Evolutionary conservation across 2,113 vertebrate genomes (phyloP).

Genomic region (Onychostoma macrolepis): DNA sequence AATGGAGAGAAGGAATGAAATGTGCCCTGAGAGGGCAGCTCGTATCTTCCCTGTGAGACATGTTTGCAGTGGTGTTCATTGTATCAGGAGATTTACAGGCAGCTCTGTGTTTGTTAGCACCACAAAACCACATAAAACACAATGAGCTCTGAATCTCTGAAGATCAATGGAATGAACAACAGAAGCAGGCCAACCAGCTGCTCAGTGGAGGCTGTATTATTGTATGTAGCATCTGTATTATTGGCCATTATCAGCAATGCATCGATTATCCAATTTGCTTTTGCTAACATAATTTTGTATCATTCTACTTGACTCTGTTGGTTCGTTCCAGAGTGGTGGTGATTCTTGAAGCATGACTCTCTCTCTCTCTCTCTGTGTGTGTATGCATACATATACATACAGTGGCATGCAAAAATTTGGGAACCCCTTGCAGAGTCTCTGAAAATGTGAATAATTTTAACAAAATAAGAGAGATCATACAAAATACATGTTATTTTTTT

Average conservation of each 20-base stretch:
- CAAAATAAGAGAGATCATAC: too few relatives aligned
- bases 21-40: slow-evolving; percentile 28
- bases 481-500: too few relatives aligned
- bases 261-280: neutral
- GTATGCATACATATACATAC: too few relatives aligned
- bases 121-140: slow-evolving; percentile 54
- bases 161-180: neutral
- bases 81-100: slow-evolving; percentile 69
- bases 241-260: neutral
- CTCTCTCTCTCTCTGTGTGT: too few relatives aligned
- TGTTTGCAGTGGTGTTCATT: slow-evolving; percentile 51
- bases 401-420: too few relatives aligned
- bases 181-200: slow-evolving; percentile 37
- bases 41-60: slow-evolving; percentile 36
- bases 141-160: slow-evolving; percentile 64
- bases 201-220: neutral
- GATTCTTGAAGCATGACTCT: neutral
- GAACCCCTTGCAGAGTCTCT: too few relatives aligned
- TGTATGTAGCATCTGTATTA: neutral
- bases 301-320: neutral
- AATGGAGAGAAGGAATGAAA: slow-evolving; percentile 19
- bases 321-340: neutral
- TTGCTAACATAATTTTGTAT: neutral
- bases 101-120: slow-evolving; percentile 28
- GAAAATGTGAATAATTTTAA: too few relatives aligned